These are phyloP conservation scores for Carterocephalus palaemon DNA, from an alignment of 2,888 invertebrate genomes.

Conservation along the genomic window DNA sequence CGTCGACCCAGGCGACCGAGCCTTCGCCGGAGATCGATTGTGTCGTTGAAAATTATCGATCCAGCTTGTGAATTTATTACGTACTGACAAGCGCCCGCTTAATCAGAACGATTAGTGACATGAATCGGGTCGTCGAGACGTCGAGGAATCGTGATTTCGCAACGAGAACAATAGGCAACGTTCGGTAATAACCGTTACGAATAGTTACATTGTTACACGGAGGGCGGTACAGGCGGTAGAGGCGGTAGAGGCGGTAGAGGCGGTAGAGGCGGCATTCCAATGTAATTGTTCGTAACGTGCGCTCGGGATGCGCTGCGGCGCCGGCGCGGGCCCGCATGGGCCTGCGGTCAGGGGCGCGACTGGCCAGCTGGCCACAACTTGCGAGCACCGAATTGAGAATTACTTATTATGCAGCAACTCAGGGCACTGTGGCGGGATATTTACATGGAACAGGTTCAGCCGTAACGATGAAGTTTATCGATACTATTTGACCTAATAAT, in stretches of 20 bases:
- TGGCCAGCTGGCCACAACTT: constrained; percentile 6
- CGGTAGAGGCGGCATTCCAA: constrained; percentile 37
- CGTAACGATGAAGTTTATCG: too few species aligned
- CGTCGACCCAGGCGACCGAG: constrained; percentile 19
- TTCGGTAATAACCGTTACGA: constrained; percentile 17
- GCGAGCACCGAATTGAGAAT: constrained; percentile 26
- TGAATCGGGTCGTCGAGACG: constrained; percentile 5
- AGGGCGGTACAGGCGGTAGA: constrained; percentile 20
- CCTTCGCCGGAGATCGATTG: too few species aligned
- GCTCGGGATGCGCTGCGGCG: constrained; percentile 25
- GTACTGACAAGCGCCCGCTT: constrained; percentile 7
- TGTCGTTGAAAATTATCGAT: too few species aligned
- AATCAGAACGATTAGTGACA: constrained; percentile 11
- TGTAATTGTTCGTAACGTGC: constrained; percentile 50
- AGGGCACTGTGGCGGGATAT: too few species aligned
- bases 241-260: too few species aligned
- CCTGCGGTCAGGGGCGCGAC: constrained; percentile 33
- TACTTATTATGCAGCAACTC: too few species aligned
- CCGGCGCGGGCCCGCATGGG: too few species aligned
- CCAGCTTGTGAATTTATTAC: constrained; percentile 18
- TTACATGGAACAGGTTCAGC: too few species aligned
- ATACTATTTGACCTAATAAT: too few species aligned
- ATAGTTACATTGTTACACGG: constrained; percentile 11
- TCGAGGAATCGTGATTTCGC: constrained; percentile 10
- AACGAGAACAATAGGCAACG: constrained; percentile 13